phyloP scores from a whole-genome alignment of 2,113 vertebrate species.

The Merops nubicus region DNA sequence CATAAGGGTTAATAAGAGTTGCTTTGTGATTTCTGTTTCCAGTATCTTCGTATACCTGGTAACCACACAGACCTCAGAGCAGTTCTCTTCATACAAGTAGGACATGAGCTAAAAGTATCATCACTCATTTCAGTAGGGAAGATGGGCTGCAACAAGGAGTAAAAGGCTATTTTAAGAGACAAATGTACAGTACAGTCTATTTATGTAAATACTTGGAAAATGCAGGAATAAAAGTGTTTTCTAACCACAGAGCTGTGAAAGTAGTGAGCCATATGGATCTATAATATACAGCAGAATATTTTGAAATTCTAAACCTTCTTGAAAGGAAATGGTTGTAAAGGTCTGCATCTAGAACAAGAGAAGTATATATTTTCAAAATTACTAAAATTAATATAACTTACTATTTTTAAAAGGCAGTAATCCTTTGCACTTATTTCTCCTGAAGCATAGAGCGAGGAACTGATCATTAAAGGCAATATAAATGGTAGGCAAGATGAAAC shows the following conservation, averaged over 20 bases:
- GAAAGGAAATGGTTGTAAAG: neutral
- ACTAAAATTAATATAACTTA: slow-evolving; percentile 27
- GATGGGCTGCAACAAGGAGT: neutral
- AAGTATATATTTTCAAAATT: neutral
- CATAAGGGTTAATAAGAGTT: neutral
- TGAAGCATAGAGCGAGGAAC: slow-evolving; percentile 5
- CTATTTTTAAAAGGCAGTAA: slow-evolving; percentile 31
- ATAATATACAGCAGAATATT: slow-evolving; percentile 1
- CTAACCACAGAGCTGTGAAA: slow-evolving; percentile 30
- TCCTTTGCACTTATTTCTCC: slow-evolving; percentile 23
- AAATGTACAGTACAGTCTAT: slow-evolving; percentile 36
- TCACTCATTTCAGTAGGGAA: slow-evolving; percentile 3
- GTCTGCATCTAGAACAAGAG: slow-evolving; percentile 18
- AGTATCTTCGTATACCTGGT: neutral
- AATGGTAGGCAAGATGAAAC: slow-evolving; percentile 53
- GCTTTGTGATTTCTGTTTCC: slow-evolving; percentile 33
- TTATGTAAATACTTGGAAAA: slow-evolving; percentile 54
- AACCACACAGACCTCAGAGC: neutral
- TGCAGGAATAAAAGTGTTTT: neutral
- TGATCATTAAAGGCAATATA: slow-evolving; percentile 52
- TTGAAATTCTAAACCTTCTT: neutral
- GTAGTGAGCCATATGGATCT: neutral
- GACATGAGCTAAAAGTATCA: slow-evolving; percentile 6
- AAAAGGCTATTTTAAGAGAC: slow-evolving; percentile 42
- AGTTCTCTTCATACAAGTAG: slow-evolving; percentile 9